phyloP scores from a whole-genome alignment of 2,113 vertebrate species.

The Glaucidium brasilianum region DNA sequence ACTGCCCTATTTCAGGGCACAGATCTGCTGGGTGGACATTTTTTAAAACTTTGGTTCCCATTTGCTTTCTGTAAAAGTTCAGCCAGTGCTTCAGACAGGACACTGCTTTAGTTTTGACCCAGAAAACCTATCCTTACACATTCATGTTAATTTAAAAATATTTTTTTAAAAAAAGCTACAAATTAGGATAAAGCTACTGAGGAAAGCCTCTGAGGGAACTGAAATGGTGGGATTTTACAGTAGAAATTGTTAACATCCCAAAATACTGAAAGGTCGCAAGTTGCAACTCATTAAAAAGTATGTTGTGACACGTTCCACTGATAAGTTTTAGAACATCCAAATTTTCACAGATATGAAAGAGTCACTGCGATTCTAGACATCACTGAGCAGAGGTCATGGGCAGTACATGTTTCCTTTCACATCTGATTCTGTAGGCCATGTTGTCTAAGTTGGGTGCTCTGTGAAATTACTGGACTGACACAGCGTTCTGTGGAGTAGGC shows the following conservation, averaged over 20 bases:
- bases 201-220: background rate
- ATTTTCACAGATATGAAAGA: background rate
- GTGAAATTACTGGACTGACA: background rate
- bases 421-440: background rate
- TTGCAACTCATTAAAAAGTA: background rate
- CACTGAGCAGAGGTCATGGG: background rate
- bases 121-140: background rate
- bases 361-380: background rate
- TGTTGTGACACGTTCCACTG: background rate
- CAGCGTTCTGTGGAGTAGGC: background rate
- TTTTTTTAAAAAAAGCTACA: background rate
- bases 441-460: background rate
- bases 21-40: background rate
- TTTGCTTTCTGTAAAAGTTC: background rate
- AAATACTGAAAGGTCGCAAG: background rate
- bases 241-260: background rate
- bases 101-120: background rate
- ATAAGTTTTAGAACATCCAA: background rate
- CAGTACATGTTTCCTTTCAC: background rate
- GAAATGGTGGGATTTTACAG: background rate
- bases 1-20: background rate
- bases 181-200: background rate
- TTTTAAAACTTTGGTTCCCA: background rate
- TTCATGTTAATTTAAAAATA: background rate
- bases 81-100: background rate